Evolutionary conservation across 2,888 invertebrate genomes (phyloP).

Genomic region (Drosophila pseudotalamancana): DNA sequence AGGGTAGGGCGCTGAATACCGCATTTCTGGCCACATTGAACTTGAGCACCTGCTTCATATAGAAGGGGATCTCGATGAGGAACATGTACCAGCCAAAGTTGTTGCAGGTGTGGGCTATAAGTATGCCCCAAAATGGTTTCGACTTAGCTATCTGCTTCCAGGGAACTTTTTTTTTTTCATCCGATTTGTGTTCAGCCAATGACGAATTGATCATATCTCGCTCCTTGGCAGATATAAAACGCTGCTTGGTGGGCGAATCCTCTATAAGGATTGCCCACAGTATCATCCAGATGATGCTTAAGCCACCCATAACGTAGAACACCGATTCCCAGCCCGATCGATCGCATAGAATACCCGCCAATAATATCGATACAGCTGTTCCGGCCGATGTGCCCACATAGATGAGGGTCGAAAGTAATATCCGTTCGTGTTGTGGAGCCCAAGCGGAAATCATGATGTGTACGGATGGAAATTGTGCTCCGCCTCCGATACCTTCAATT

Average conservation of each 20-base stretch:
- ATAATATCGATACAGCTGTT: neutral
- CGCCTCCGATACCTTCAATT: neutral
- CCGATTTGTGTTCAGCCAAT: neutral
- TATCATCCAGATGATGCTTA: neutral
- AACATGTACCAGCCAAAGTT: constrained; percentile 95
- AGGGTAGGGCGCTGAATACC: neutral
- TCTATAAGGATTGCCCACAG: neutral
- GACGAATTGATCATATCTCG: neutral
- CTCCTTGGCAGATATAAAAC: neutral
- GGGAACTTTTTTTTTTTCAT: neutral
- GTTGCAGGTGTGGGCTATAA: constrained; percentile 85
- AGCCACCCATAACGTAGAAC: neutral
- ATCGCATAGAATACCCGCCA: neutral
- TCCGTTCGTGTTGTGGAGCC: neutral
- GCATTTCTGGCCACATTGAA: neutral
- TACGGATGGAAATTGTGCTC: neutral
- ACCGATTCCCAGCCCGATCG: neutral
- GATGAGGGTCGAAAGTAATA: neutral
- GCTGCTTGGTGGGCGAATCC: neutral
- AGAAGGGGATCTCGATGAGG: constrained; percentile 91
- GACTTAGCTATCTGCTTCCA: neutral
- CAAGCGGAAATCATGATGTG: neutral
- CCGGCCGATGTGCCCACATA: constrained; percentile 2
- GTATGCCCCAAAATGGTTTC: neutral
- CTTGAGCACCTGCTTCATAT: constrained; percentile 90